Base-by-base conservation (phyloP, 2,888 invertebrate species). In the Tigriopus californicus region DNA sequence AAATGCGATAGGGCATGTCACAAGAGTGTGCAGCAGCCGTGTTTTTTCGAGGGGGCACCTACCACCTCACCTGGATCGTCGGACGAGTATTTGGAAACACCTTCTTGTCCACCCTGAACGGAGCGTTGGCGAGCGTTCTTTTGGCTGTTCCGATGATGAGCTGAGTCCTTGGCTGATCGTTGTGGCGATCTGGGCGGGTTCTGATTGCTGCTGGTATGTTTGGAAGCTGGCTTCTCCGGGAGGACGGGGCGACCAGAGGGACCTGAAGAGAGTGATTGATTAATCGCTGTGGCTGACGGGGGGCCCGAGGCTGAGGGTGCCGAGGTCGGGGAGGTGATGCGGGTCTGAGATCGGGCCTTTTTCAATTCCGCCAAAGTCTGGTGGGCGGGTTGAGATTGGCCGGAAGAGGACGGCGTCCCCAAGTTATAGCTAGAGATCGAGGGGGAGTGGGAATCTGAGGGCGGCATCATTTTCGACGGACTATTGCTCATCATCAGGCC, bases 331-430 rank as follows among this genome's bases (percentile, higher is more conserved):
- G 33, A 33, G 33, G 33, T 33, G 33, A 33, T 33, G 8, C 62
- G 62, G 53, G 52, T 51, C 54, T 62, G 85, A 63, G 87, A 80
- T 64, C 92, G 78, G 70, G 91, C 89, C 71, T 90, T 90, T 75
- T 94, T 94, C 71, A 92, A 76, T 73, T 92, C 91, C 58, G 91
- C 84, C 66, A 94, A 77, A 56, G 91, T 91, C 33, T 33, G 33
- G 8, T 33, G 33, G 33, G 33, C 33, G 33, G 33, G 4, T 33
- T 3, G 33, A 33, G 33, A 33, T 33, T 33, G 33, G 33, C 4
- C 33, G 3, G 33, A 33, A 3, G 33, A 33, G 33, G 33, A 33
- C 33, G 33, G 33, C 8, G 33, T 33, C 33, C 33, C 33, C 33
- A 33, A 33, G 33, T 33, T 33, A 33, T 33, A 33, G 33, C 33